A percentile compares a stretch with the other conserved stretches of the same genome.
Evolutionary conservation across 2,797 vertebrate genomes (phyloP).

Genomic region (Cuniculus paca): DNA sequence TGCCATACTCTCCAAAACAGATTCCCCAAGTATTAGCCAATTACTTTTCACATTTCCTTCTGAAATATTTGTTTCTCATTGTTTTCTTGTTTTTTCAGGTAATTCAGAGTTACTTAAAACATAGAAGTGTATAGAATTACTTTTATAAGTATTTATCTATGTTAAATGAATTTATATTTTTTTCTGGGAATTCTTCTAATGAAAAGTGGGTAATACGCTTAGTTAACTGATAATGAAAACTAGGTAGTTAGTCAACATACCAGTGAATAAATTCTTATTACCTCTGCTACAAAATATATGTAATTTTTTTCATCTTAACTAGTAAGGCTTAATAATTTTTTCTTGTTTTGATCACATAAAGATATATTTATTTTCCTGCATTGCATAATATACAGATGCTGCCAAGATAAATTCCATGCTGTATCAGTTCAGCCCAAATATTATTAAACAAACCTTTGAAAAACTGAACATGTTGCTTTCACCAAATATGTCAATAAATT

Average conservation of each 20-base stretch:
- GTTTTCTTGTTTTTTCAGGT: neutral
- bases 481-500: constrained; percentile 64
- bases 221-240: neutral
- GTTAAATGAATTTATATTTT: neutral
- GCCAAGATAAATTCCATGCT: constrained; percentile 40
- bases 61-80: neutral
- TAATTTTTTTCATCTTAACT: constrained; percentile 9
- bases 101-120: neutral
- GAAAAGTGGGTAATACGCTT: neutral
- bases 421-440: constrained; percentile 53
- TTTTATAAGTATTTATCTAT: neutral
- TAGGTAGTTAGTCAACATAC: neutral
- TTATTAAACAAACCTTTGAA: constrained; percentile 60
- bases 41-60: neutral
- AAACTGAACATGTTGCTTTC: constrained; percentile 39
- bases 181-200: neutral
- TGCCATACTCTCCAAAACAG: neutral
- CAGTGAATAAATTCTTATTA: neutral
- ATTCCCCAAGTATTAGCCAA: neutral
- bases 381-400: constrained; percentile 8
- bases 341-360: neutral
- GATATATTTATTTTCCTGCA: constrained; percentile 44
- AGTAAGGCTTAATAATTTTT: neutral
- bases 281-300: neutral
- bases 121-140: neutral